Percentiles rank a stretch among this genome's conserved stretches.
phyloP scores from a whole-genome alignment of 2,797 vertebrate genomes.

The Staurois parvus region DNA sequence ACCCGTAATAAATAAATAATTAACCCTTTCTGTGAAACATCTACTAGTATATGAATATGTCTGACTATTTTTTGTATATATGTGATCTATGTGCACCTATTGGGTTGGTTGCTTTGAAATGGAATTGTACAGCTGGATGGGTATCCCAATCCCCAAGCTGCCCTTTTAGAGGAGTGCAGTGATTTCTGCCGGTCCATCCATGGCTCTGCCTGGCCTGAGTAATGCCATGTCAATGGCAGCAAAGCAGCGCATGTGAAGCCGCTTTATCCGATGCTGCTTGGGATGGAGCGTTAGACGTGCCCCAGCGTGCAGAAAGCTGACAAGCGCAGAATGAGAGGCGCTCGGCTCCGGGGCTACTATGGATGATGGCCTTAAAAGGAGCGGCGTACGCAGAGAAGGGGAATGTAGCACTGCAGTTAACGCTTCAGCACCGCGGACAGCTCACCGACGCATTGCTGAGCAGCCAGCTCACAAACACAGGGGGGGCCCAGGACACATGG shows the following conservation, averaged over 20 bases:
- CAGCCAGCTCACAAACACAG: slow-evolving; percentile 11
- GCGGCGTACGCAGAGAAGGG: slow-evolving; percentile 30
- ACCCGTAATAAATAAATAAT: no score
- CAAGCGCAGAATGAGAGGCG: background rate
- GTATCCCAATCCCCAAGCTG: no score
- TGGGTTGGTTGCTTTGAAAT: no score
- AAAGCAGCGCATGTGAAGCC: background rate
- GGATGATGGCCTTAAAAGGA: slow-evolving; percentile 49
- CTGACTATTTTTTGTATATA: no score
- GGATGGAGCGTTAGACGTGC: no score
- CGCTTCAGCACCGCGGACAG: slow-evolving; percentile 51
- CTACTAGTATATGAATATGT: no score
- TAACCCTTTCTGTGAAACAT: no score
- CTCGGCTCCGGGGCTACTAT: slow-evolving; percentile 21
- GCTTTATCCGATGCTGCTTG: background rate
- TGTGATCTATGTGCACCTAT: no score
- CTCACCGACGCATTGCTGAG: slow-evolving; percentile 59
- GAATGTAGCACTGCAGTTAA: slow-evolving; percentile 55
- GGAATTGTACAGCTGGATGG: no score
- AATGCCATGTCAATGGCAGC: background rate
- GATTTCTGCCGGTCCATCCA: no score
- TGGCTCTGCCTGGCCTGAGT: background rate
- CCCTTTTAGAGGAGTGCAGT: no score
- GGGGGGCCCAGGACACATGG: background rate
- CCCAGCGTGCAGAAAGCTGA: background rate